These are phyloP conservation scores for Thaumatotibia leucotreta DNA, from an alignment of 1,140 invertebrate species.

Conservation along the genomic window DNA sequence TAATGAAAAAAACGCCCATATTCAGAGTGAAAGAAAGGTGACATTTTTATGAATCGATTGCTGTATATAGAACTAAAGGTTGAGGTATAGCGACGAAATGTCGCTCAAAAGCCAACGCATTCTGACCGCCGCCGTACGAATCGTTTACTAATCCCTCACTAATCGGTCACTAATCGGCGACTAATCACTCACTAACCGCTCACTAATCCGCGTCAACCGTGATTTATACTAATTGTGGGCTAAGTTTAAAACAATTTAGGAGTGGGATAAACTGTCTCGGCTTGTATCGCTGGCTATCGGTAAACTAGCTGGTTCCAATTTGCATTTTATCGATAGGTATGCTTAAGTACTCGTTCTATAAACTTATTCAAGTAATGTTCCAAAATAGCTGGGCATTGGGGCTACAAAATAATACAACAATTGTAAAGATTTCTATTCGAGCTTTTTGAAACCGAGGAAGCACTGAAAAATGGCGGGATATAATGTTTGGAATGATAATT, in stretches of 20 bases:
- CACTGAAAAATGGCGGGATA: no score
- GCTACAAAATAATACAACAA: no score
- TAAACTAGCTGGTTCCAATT: not conserved
- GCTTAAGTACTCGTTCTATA: not conserved
- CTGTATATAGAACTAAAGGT: no score
- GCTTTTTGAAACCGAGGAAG: no score
- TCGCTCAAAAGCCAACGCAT: not conserved
- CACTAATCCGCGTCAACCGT: not conserved
- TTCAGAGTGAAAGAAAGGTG: no score
- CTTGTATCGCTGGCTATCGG: not conserved
- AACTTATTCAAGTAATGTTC: not conserved
- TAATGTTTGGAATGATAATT: no score
- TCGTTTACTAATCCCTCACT: not conserved
- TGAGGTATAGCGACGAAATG: not conserved
- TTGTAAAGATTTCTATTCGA: no score
- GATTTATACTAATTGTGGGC: not conserved
- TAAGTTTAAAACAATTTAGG: not conserved
- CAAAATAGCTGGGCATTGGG: no score
- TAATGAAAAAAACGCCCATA: no score
- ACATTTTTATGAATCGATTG: no score
- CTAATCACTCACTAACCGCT: not conserved
- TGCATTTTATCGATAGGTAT: not conserved
- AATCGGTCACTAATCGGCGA: not conserved
- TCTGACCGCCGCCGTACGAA: not conserved
- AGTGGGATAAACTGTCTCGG: not conserved